Conservation (phyloP, 2,888 invertebrate genomes). For the Leptura quadrifasciata region DNA sequence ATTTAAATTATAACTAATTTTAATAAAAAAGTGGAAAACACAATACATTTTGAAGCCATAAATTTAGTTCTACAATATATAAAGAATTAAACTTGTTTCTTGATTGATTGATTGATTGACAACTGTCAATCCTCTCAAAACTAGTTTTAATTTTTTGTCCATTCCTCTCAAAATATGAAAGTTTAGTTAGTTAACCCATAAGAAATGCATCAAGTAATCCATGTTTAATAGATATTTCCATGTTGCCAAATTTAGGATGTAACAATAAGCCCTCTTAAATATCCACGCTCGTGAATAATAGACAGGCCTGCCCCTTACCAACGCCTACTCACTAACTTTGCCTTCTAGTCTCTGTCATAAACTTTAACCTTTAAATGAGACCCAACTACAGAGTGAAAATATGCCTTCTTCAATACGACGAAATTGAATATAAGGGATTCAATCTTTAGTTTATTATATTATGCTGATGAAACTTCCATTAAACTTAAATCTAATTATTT, state of each 20-base stretch:
- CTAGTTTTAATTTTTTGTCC: too few species aligned
- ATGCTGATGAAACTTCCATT: neutral
- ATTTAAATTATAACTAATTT: too few species aligned
- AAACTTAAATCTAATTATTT: neutral
- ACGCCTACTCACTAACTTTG: neutral
- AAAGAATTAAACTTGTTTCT: too few species aligned
- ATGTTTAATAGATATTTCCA: neutral
- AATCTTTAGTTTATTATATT: slow-evolving; percentile 2
- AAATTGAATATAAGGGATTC: neutral
- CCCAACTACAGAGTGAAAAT: neutral
- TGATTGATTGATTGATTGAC: too few species aligned
- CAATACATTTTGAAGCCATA: too few species aligned
- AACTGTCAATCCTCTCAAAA: too few species aligned
- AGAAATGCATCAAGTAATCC: neutral
- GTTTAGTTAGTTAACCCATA: neutral
- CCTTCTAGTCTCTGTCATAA: neutral
- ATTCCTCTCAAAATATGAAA: too few species aligned
- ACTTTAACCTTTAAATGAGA: slow-evolving; percentile 3
- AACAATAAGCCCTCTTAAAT: neutral
- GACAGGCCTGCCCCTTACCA: neutral
- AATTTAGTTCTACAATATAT: too few species aligned
- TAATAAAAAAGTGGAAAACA: too few species aligned
- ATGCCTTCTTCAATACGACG: neutral
- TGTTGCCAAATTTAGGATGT: neutral
- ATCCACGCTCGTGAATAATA: neutral